Evolutionary conservation across 2,888 invertebrate species (phyloP), one percentile per base, ranked within the genome.

Genomic region (Blastobasis lacticolella): DNA sequence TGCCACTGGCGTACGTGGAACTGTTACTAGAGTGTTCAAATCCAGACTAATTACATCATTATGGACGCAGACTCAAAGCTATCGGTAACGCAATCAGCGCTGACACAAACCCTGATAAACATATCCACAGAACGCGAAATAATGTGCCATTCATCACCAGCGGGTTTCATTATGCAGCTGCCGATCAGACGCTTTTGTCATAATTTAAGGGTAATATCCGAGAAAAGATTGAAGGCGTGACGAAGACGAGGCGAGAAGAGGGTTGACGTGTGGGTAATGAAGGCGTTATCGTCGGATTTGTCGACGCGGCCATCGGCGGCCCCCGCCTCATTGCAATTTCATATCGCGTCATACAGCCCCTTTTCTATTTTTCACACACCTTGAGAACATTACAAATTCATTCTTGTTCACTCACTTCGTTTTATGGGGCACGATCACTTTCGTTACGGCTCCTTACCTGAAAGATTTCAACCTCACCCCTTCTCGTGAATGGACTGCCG

Each of bases 121-220:
- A 67, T 61, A 67, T 71, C 70, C 68, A 67, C 66, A 62, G 59
- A 66, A 66, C 67, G 72, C 70, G 62, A 70, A 73, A 68, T 61
- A 67, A 23, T 23, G 23, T 57, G 70, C 66, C 75, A 81, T 84
- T 80, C 67, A 83, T 82, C 81, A 83, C 68, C 57, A 63, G 64
- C 55, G 49, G 61, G 70, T 71, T 71, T 80, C 75, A 77, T 80
- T 76, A 76, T 81, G 78, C 74, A 77, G 67, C 67, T 66, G 69
- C 62, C 70, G 71, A 75, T 76, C 68, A 73, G 65, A 63, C 72
- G 68, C 76, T 78, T 79, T 76, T 79, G 76, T 81, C 80, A 83
- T 84, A 84, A 84, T 81, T 84, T 80, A 73, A 76, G 77, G 67
- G 78, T 84, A 85, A 87, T 85, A 84, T 87, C 84, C 84, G 83